Conservation (phyloP, 1,140 invertebrate genomes). For the Parapsyche elsis region DNA sequence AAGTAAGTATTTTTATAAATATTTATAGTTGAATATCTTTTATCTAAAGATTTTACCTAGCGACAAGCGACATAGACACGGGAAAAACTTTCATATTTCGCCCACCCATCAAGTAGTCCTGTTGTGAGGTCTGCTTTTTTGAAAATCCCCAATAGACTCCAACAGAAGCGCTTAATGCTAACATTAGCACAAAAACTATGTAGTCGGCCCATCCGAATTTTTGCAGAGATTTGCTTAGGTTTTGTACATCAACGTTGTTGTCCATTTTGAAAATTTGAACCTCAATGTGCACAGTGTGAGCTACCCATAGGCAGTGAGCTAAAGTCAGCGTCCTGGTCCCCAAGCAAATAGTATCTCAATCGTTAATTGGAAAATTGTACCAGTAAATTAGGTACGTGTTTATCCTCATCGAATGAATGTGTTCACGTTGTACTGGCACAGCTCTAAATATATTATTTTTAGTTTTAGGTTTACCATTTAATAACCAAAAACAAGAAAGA, state of each 20-base stretch:
- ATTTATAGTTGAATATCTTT: constrained; percentile 6
- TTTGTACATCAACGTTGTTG: constrained; percentile 27
- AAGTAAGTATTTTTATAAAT: constrained; percentile 10
- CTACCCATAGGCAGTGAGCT: background rate
- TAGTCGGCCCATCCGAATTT: constrained; percentile 76
- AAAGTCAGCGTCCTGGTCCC: constrained; percentile 30
- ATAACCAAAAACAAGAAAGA: no score
- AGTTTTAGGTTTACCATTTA: no score
- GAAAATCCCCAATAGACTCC: constrained; percentile 79
- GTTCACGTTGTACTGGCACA: background rate
- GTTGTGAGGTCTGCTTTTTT: constrained; percentile 69
- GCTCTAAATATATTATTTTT: no score
- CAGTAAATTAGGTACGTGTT: constrained; percentile 36
- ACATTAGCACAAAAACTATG: constrained; percentile 76
- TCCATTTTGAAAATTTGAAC: background rate
- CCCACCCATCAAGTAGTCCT: constrained; percentile 83
- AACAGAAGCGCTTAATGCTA: constrained; percentile 74
- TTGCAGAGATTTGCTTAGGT: constrained; percentile 63
- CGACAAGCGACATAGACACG: constrained; percentile 80
- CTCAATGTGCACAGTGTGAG: background rate
- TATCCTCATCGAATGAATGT: background rate
- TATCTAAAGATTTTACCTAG: constrained; percentile 67
- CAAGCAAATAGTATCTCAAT: constrained; percentile 52
- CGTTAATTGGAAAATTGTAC: constrained; percentile 55
- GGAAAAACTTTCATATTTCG: constrained; percentile 82